Base-by-base conservation (phyloP, 2,888 invertebrate genomes). In the Apamea monoglypha region DNA sequence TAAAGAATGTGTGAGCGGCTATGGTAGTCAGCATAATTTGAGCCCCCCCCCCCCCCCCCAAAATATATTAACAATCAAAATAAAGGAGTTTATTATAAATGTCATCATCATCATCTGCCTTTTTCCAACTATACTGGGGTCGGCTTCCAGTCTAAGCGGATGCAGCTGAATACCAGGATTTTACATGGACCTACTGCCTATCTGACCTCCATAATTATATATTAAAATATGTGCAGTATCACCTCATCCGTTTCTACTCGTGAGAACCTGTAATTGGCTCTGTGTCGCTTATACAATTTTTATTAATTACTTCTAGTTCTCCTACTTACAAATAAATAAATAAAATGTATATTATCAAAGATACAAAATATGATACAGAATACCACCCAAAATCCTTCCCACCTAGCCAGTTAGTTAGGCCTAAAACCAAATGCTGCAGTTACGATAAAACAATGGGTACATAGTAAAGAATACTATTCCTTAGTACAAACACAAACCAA, bases 401-500 rank as follows among this genome's bases (percentile, higher is more conserved):
- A 74, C 25, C 4, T 18, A 29, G 1, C 0, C 12, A 32, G 44
- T n/a, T n/a, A 36, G 2, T 18, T 40, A 29, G 21, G 7, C 5
- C 25, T 25, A 8, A 7, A 50, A 36, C 21, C 7, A 16, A 66
- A 40, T 16, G 16, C n/a, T 67, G 18, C n/a, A 71, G 59, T 40
- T 18, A 66, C 69, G 6, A 71, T 14, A 25, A 81, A 81, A 63
- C 21, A 29, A 67, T 64, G 76, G 56, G 69, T 61, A 77, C 56
- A 64, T 32, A 29, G 63, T 64, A 78, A 81, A 78, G 67, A 78
- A 73, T 81, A 82, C 72, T 69, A 81, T 76, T 67, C 59, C 69
- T 76, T 81, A 80, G 67, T 72, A 78, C 79, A 75, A 56, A 83
- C 79, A 80, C 74, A 88, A 77, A 78, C 67, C 61, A 80, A 72